Evolutionary conservation across 2,797 vertebrate genomes (phyloP), one percentile per base, ranked within the genome.

Genomic region (Pogoniulus pusillus): DNA sequence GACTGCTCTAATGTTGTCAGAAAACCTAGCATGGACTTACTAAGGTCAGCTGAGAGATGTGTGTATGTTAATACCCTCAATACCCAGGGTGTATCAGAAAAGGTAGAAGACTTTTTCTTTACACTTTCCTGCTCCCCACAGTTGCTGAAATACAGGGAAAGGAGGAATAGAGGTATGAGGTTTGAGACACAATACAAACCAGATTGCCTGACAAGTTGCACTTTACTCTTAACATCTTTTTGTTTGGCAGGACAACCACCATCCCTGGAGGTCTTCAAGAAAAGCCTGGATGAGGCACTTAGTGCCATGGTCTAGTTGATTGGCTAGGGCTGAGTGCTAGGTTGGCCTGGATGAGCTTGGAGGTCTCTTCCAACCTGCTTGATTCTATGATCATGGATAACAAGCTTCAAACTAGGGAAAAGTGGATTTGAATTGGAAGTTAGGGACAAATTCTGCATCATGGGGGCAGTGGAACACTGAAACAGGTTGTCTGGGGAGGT

Each of bases 101-200:
- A 54, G 7, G 15, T 14, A 70, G 55, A 29, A 43, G 8, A 45
- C 1, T 6, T 43, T 59, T 78, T 35, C 58, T 83, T 72, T 34
- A 39, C 7, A 14, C 0, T 3, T 54, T 27, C 23, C 47, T 35
- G 11, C 77, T 81, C 30, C 12, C 23, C 27, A 43, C 0, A 1
- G 63, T 9, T 59, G 45, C 37, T 77, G 37, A 79, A 90, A 78
- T 7, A 1, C 22, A 78, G 17, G 5, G 20, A 73, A 76, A 32
- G 24, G 37, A 81, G 27, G 39, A 70, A 49, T 0, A 39, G 24
- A 75, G 9, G 16, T 23, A 71, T 2, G 11, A 11, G 18, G 6
- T 72, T 72, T 71, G 43, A 76, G 29, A 47, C 24, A 70, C 8
- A 74, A 20, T 24, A 74, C 23, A 88, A 68, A 79, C 69, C n/a